Base-by-base conservation (phyloP, 92 coral and sea anemone species). In the Ricordea florida region DNA sequence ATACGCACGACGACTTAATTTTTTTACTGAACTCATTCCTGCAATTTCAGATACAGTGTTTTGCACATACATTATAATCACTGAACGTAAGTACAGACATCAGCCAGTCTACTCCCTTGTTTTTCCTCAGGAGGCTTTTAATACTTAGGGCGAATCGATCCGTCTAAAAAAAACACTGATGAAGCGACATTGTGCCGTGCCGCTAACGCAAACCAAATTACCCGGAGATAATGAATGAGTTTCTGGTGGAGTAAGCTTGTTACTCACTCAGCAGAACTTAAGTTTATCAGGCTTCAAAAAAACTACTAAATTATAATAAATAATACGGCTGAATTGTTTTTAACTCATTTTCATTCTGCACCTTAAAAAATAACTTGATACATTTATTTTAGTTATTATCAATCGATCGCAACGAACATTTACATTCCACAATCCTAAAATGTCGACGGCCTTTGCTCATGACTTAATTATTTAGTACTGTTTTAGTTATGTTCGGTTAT, bases 401-500 rank as follows among this genome's bases (percentile, higher is more conserved):
- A 25, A 3, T n/a, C 34, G 9, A 52, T 22, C 60, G 13, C 23
- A n/a, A n/a, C n/a, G n/a, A n/a, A n/a, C n/a, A n/a, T n/a, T n/a
- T n/a, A 50, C 32, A 52, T 21, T 52, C 32, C 33, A 52, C 37
- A 27, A 52, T 11, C n/a, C 60, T 24, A 1, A 24, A 26, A 21
- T 52, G 60, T 52, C 60, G 9, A 50, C n/a, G 26, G 57, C 29
- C 60, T 52, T 52, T 52, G 60, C 14, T 27, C n/a, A 48, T n/a
- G 56, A 48, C 56, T 48, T 13, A n/a, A n/a, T n/a, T n/a, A 26
- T 52, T 52, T 21, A 52, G 60, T 18, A 50, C 42, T 26, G 44
- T 42, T 64, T 64, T 13, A 64, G 31, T 64, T 69, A n/a, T 69
- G 49, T 36, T 69, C 50, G 14, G 16, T 38, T 50, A 49, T 0